phyloP scores from a whole-genome alignment of 1,140 invertebrate genomes.

The Drosophila malerkotliana region DNA sequence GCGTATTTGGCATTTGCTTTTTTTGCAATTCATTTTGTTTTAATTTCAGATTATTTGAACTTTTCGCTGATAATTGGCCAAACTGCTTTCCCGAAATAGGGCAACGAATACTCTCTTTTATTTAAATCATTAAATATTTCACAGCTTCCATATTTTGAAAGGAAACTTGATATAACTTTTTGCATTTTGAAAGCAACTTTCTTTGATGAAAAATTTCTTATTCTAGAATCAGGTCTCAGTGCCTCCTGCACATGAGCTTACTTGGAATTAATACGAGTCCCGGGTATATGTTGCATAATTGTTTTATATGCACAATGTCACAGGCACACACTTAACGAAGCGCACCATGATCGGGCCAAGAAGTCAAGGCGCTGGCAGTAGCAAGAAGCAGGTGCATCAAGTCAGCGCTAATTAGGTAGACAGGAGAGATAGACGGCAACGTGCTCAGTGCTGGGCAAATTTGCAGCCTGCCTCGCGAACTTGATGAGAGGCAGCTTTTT shows the following conservation, averaged over 20 bases:
- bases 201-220: conserved; percentile 16
- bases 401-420: conserved; percentile 60
- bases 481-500: conserved; percentile 31
- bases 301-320: conserved; percentile 65
- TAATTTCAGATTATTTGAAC: conserved; percentile 55
- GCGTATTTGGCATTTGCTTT: conserved; percentile 39
- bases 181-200: background rate
- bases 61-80: conserved; percentile 27
- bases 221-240: conserved; percentile 1
- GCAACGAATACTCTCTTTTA: background rate
- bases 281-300: conserved; percentile 72
- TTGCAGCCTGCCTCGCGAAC: conserved; percentile 29
- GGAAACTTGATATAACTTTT: background rate
- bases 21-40: conserved; percentile 59
- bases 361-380: conserved; percentile 4
- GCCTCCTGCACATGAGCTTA: conserved; percentile 2
- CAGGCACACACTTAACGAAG: conserved; percentile 66
- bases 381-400: conserved; percentile 34
- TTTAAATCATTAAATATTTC: background rate
- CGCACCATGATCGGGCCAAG: conserved; percentile 36
- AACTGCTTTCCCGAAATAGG: conserved; percentile 11
- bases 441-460: conserved; percentile 33
- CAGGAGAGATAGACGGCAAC: background rate
- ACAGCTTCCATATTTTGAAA: background rate
- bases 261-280: conserved; percentile 36